Evolutionary conservation across 2,797 vertebrate genomes (phyloP).

Genomic region (Muraenolepis orangiensis): DNA sequence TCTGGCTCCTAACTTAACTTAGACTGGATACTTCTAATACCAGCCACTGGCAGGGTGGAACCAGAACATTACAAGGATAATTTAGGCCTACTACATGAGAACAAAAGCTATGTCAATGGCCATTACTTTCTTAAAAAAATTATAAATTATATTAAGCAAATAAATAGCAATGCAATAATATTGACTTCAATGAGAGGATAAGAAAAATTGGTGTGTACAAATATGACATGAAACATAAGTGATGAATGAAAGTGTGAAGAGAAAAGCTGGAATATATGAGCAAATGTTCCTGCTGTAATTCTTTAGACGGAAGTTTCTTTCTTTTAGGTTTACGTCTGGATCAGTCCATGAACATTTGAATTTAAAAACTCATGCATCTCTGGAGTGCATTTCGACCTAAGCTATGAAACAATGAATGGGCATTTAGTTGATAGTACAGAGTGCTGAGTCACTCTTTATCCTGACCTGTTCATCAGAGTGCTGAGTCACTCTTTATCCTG

Average conservation of each 20-base stretch:
- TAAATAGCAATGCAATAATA: background rate
- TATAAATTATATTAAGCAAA: background rate
- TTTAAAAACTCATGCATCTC: background rate
- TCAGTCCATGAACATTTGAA: slow-evolving; percentile 41
- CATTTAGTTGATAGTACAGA: background rate
- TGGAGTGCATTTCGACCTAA: background rate
- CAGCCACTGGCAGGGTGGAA: background rate
- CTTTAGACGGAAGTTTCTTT: background rate
- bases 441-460: background rate
- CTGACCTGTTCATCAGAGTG: background rate
- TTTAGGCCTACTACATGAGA: too few species aligned
- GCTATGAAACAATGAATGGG: background rate
- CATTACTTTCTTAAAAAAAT: too few species aligned
- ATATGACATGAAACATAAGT: too few species aligned
- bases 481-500: background rate
- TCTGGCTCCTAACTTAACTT: background rate
- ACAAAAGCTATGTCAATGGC: too few species aligned
- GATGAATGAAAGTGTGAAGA: too few species aligned
- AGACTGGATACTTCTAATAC: background rate
- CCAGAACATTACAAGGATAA: too few species aligned
- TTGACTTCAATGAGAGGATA: background rate
- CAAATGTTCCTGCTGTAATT: background rate
- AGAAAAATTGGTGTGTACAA: background rate
- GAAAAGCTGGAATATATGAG: too few species aligned
- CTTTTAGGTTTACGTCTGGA: background rate